Evolutionary conservation across 2,113 vertebrate genomes (phyloP), one percentile per base, ranked within the genome.

Genomic region (Colius striatus): DNA sequence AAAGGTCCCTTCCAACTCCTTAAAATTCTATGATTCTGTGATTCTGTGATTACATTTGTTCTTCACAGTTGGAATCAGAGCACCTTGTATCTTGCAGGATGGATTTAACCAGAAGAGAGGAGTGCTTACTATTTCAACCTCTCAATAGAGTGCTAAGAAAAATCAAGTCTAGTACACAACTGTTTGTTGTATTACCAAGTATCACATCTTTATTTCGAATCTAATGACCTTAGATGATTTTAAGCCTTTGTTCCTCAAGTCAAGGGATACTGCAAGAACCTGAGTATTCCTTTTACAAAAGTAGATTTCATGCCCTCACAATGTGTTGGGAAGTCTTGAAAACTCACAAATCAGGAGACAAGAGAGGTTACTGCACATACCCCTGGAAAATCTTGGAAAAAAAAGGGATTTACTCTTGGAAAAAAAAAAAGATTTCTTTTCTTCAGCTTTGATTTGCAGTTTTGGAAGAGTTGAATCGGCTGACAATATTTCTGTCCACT

Each of bases 381-480:
- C 10, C 51, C 58, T 72, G 32, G 72, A 92, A 93, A 96, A 63
- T 53, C 26, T 81, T 67, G 38, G 38, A 12, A 41, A 41, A 41
- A 41, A 41, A 41, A 41, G 12, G 38, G 38, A 41, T 41, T 41
- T 38, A 50, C 1, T 9, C 48, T 61, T 72, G 34, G 72, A 92
- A 93, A 96, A 63, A 41, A 41, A 41, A 41, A 41, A 12, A 41
- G n/a, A n/a, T n/a, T n/a, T 53, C 23, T 81, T 67, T 74, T 96
- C 91, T 96, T 74, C 61, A 71, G 54, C 34, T 81, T 78, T 84
- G n/a, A 89, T 66, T 93, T 27, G 50, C 20, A 50, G 34, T 78
- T 91, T 92, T 87, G 89, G 36, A 84, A 90, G 71, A 81, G 58
- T 75, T 84, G 61, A 68, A 78, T 89, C 36, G 87, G 53, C 50